phyloP scores from a whole-genome alignment of 1,140 invertebrate species.

The Phortica variegata region DNA sequence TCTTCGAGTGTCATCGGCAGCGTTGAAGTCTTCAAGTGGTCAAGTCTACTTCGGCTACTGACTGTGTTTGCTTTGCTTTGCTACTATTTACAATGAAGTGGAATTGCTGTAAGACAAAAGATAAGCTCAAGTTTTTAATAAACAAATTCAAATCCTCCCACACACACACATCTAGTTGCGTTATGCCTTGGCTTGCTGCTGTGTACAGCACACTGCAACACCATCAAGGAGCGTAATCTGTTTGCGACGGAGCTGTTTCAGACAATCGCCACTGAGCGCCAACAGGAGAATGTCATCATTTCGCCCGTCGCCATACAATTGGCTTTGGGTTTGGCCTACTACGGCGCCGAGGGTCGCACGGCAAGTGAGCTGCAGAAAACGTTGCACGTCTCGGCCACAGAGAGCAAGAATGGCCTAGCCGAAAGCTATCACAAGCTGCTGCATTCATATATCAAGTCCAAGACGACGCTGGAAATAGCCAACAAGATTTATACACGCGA shows the following conservation, averaged over 20 bases:
- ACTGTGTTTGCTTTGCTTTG: no score
- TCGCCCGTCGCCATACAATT: slow-evolving; percentile 48
- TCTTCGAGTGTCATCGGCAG: slow-evolving; percentile 38
- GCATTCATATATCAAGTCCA: slow-evolving; percentile 51
- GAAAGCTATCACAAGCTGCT: slow-evolving; percentile 43
- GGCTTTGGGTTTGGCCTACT: slow-evolving; percentile 46
- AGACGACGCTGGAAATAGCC: slow-evolving; percentile 49
- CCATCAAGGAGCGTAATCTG: slow-evolving; percentile 47
- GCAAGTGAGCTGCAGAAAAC: slow-evolving; percentile 43
- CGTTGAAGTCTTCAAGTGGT: no score
- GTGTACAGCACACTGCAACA: slow-evolving; percentile 21
- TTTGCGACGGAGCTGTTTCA: slow-evolving; percentile 53
- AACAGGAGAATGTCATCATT: slow-evolving; percentile 51
- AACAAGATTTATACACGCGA: slow-evolving; percentile 48
- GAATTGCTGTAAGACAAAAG: neutral
- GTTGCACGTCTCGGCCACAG: slow-evolving; percentile 45
- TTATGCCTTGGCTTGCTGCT: slow-evolving; percentile 14
- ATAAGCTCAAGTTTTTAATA: no score
- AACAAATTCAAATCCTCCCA: no score
- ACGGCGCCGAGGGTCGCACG: slow-evolving; percentile 44
- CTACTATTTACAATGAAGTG: neutral
- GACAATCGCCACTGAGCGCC: slow-evolving; percentile 46
- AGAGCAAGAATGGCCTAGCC: slow-evolving; percentile 45
- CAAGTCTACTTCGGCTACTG: no score
- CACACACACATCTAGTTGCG: no score